Conservation (phyloP, 2,888 invertebrate species). For the Callyntrura sp. region DNA sequence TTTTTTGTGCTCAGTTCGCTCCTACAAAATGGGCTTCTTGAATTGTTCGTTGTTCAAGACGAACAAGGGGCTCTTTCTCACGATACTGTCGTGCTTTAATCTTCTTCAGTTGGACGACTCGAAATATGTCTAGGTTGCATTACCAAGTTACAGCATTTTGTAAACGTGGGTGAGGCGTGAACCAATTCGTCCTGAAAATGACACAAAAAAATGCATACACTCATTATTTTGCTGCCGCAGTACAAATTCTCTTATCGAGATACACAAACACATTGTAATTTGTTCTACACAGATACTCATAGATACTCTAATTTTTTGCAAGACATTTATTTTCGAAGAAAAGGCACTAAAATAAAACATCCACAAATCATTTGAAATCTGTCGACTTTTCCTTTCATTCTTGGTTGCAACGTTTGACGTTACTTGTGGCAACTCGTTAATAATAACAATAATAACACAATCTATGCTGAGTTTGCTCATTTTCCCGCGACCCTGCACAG, state of each 20-base stretch:
- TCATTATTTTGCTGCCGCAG: background rate
- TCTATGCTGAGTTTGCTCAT: background rate
- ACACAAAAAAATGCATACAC: slow-evolving; percentile 14
- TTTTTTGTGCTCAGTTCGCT: background rate
- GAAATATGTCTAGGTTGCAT: slow-evolving; percentile 18
- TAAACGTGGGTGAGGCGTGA: slow-evolving; percentile 30
- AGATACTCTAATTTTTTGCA: background rate
- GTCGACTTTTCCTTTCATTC: slow-evolving; percentile 21
- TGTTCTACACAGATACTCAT: too few species aligned
- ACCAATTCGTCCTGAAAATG: slow-evolving; percentile 33
- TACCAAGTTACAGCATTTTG: background rate
- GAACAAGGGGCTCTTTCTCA: slow-evolving; percentile 44
- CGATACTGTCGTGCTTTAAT: slow-evolving; percentile 34
- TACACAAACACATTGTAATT: too few species aligned
- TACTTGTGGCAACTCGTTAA: background rate
- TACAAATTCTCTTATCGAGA: background rate
- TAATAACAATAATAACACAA: background rate
- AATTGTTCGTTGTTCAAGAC: slow-evolving; percentile 1
- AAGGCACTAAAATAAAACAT: background rate
- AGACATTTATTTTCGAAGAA: background rate
- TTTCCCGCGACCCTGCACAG: background rate
- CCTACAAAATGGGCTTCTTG: background rate
- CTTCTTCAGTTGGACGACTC: background rate
- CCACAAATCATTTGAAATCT: background rate
- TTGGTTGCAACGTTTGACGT: background rate